phyloP scores from a whole-genome alignment of 2,888 invertebrate species.

The Eristalis arbustorum region DNA sequence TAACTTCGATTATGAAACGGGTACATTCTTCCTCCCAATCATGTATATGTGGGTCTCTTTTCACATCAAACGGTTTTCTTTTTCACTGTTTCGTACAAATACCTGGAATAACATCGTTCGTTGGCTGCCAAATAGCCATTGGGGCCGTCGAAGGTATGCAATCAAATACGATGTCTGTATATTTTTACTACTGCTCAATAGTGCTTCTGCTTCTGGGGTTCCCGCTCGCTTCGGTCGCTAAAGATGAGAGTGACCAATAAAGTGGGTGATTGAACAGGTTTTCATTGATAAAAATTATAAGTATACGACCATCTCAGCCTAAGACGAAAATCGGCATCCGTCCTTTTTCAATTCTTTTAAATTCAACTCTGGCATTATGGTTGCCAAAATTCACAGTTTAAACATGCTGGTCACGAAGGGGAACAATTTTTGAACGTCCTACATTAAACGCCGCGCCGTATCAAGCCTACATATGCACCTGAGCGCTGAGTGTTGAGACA shows the following conservation, averaged over 20 bases:
- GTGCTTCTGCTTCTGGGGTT: slow-evolving; percentile 22
- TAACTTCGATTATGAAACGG: slow-evolving; percentile 64
- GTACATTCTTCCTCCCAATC: slow-evolving; percentile 43
- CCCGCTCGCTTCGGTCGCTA: not conserved
- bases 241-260: slow-evolving; percentile 31
- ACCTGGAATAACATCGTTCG: slow-evolving; percentile 26
- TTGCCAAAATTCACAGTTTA: not conserved
- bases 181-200: slow-evolving; percentile 10
- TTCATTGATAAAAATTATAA: slow-evolving; percentile 57
- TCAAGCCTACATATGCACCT: not conserved
- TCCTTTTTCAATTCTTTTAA: not conserved
- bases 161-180: slow-evolving; percentile 16
- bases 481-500: not conserved
- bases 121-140: not conserved
- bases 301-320: not conserved
- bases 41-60: slow-evolving; percentile 16
- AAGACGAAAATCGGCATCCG: not conserved
- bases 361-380: not conserved
- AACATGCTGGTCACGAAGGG: not conserved
- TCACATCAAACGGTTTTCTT: slow-evolving; percentile 12
- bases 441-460: not conserved
- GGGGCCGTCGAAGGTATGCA: not conserved
- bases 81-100: slow-evolving; percentile 5
- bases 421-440: not conserved
- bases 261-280: slow-evolving; percentile 40